Conservation (phyloP, 92 coral and sea anemone species). For the Zoanthus sociatus region DNA sequence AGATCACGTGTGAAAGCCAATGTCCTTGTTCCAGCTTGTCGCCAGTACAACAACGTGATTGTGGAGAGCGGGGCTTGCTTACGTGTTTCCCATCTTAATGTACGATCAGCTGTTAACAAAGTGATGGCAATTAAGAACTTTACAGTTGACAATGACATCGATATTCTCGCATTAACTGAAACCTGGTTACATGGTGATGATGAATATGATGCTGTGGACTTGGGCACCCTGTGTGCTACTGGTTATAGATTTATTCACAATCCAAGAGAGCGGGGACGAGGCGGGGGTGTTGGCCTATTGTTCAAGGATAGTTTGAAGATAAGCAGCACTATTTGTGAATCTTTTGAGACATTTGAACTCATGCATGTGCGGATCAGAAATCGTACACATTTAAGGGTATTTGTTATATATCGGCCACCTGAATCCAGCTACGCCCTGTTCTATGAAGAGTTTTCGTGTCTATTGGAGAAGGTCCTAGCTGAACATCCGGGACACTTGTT, state of each 20-base stretch:
- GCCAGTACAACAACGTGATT: not conserved
- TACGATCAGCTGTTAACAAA: not conserved
- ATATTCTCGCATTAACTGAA: not conserved
- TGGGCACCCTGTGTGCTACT: constrained; percentile 26
- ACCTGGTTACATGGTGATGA: not conserved
- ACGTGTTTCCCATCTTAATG: not conserved
- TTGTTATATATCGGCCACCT: constrained; percentile 17
- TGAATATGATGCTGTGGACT: not conserved
- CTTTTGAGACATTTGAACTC: constrained; percentile 9
- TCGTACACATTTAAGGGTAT: not conserved
- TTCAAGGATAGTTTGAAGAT: not conserved
- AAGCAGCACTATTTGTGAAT: constrained; percentile 6
- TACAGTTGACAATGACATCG: not conserved
- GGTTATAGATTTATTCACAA: constrained; percentile 10
- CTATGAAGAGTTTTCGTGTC: constrained; percentile 16
- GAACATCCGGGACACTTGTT: constrained; percentile 22
- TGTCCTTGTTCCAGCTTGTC: not conserved
- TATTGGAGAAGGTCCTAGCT: constrained; percentile 30
- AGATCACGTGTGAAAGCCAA: not conserved
- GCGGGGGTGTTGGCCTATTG: constrained; percentile 27
- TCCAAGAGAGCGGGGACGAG: constrained; percentile 11
- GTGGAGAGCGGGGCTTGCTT: not conserved
- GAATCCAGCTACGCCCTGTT: not conserved
- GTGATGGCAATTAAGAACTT: not conserved
- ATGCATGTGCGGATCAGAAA: constrained; percentile 5